Evolutionary conservation across 2,888 invertebrate species (phyloP), one percentile per base, ranked within the genome.

Genomic region (Himalopsyche japonica): DNA sequence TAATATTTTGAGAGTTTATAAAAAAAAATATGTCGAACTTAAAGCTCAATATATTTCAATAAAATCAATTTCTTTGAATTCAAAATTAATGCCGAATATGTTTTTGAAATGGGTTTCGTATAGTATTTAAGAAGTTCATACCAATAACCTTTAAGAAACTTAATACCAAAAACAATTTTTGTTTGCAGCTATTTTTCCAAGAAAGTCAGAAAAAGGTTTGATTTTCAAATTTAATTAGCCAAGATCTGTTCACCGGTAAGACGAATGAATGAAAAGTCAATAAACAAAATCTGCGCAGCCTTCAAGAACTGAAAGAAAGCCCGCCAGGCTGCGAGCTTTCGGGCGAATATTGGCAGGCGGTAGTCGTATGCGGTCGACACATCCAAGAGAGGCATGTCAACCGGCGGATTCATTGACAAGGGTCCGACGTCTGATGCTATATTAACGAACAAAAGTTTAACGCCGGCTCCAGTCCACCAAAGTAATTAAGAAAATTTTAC

Each of bases 381-480:
- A 70, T 70, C 27, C 24, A 70, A 27, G 70, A 70, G 70, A 70
- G 27, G 70, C 70, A 30, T 70, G 70, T 70, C 70, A 27, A 15
- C 70, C 70, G 27, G 30, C 70, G 70, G 15, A 70, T 24, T 8
- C 43, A 70, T 82, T 82, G 82, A 82, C 82, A 77, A 70, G 82
- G 82, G 82, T 82, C 49, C 48, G 48, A 37, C 32, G 82, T 27
- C 32, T 77, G 82, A 82, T 82, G 48, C 82, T 43, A 82, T 70
- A 82, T 82, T 77, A 82, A 82, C 70, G 77, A 82, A 70, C 82
- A 47, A 82, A 81, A 82, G 37, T 82, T 82, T 64, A 76, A 15
- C 20, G 70, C 70, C 70, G 30, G 27, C 70, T 37, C 34, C n/a
- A 77, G 77, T 43, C 43, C 20, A 27, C 77, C 43, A 7, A 57